Percentiles rank a stretch among this genome's conserved stretches.
Evolutionary conservation across 2,888 invertebrate species (phyloP).

Genomic region (Apamea sordens): DNA sequence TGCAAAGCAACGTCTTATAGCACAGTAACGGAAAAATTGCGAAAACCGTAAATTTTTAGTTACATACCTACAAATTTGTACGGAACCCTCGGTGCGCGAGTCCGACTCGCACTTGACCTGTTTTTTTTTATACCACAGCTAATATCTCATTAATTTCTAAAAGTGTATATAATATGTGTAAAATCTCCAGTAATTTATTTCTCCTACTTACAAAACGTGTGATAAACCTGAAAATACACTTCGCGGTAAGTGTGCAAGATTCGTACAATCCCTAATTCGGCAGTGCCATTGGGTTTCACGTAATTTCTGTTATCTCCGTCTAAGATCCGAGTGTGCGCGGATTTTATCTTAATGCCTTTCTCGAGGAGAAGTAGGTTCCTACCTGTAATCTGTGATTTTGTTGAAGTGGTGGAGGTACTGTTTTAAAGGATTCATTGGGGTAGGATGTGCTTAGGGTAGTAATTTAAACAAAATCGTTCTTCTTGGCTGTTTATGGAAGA

Average conservation of each 20-base stretch:
- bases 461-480: not conserved
- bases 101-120: too few species aligned
- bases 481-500: not conserved
- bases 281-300: conserved; percentile 53
- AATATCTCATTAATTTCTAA: too few species aligned
- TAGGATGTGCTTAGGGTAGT: conserved; percentile 20
- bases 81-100: too few species aligned
- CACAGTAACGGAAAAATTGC: too few species aligned
- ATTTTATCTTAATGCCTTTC: conserved; percentile 52
- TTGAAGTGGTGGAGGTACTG: conserved; percentile 3
- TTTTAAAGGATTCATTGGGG: conserved; percentile 25
- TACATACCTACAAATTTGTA: too few species aligned
- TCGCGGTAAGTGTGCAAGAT: conserved; percentile 54
- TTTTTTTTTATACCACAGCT: too few species aligned
- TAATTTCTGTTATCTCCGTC: conserved; percentile 62
- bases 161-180: too few species aligned
- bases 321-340: conserved; percentile 38
- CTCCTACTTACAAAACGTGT: conserved; percentile 24
- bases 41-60: too few species aligned
- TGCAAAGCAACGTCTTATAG: too few species aligned
- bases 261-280: conserved; percentile 68
- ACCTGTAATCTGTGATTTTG: conserved; percentile 30
- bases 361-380: conserved; percentile 11
- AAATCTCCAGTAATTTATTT: too few species aligned
- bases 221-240: conserved; percentile 62